phyloP scores from a whole-genome alignment of 2,113 vertebrate species.

The Petaurus breviceps region DNA sequence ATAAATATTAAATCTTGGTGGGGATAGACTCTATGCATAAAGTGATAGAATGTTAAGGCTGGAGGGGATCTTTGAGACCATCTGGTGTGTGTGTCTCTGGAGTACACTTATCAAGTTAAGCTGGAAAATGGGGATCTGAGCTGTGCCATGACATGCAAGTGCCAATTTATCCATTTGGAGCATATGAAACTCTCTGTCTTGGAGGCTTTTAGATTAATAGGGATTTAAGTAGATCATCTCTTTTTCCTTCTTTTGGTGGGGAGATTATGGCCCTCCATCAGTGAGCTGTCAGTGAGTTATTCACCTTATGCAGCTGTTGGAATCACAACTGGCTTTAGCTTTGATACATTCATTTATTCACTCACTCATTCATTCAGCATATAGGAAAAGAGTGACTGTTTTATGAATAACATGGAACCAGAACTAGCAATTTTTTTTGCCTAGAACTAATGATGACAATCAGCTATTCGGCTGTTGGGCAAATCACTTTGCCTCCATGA shows the following conservation, averaged over 20 bases:
- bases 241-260: not conserved
- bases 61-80: not conserved
- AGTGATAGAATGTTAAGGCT: not conserved
- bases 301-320: not conserved
- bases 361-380: not conserved
- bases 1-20: not conserved
- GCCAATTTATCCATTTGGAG: slow-evolving; percentile 2
- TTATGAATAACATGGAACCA: not conserved
- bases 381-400: not conserved
- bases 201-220: not conserved
- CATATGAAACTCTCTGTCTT: not conserved
- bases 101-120: not conserved
- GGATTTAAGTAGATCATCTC: not conserved
- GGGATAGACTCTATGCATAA: not conserved
- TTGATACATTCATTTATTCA: not conserved
- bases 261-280: not conserved
- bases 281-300: not conserved
- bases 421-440: not conserved
- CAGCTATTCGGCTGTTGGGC: not conserved
- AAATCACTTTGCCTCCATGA: not conserved
- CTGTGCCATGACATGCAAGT: not conserved
- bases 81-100: not conserved
- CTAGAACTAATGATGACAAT: not conserved
- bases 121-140: not conserved
- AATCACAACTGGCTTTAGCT: not conserved